These are phyloP conservation scores for Eidolon helvum DNA, from an alignment of 2,113 vertebrate species.

Conservation along the genomic window DNA sequence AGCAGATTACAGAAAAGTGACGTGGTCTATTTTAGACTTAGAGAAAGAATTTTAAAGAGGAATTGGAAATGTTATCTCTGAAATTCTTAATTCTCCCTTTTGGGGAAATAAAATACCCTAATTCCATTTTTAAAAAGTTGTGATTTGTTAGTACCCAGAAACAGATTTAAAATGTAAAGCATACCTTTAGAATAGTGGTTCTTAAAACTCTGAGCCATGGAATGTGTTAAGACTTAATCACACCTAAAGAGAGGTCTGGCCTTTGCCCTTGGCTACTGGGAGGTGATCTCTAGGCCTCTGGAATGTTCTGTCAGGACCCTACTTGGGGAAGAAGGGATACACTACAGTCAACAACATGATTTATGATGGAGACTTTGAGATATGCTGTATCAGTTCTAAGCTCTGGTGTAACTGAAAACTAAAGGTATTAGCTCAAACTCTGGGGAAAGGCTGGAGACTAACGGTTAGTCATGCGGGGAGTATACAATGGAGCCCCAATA, in stretches of 20 bases:
- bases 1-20: slow-evolving; percentile 15
- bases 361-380: background rate
- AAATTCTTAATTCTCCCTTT: slow-evolving; percentile 33
- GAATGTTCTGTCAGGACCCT: background rate
- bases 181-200: background rate
- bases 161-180: background rate
- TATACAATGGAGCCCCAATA: background rate
- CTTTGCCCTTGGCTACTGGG: background rate
- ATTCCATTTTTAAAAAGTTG: background rate
- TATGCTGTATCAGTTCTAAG: background rate
- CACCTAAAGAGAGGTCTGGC: background rate
- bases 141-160: background rate
- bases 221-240: background rate
- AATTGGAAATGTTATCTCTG: background rate
- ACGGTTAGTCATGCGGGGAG: background rate
- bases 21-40: background rate
- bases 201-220: background rate
- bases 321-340: no score
- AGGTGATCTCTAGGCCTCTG: background rate
- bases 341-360: background rate
- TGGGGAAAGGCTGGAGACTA: background rate
- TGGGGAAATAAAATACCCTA: background rate
- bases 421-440: background rate
- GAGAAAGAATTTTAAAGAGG: background rate
- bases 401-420: background rate